Base-by-base conservation (phyloP, 1,140 invertebrate species). In the Trichoplusia ni region DNA sequence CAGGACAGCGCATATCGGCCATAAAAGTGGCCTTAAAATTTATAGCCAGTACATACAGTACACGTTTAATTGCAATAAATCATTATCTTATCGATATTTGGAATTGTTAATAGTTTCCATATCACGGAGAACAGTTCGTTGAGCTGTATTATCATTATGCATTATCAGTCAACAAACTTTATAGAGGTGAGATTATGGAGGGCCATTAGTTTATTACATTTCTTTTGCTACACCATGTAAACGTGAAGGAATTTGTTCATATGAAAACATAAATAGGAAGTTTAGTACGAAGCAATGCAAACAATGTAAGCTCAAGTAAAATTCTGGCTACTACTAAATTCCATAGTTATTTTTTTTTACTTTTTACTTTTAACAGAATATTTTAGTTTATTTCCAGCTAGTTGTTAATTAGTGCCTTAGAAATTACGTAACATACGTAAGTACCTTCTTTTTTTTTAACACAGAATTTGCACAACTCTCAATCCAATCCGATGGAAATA, bases 121-220 rank as follows among this genome's bases (percentile, higher is more conserved):
- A 64, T 64, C 67, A 64, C 49, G 35, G 31, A n/a, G 47, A 47
- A 38, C 51, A 53, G 47, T 63, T 23, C 53, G 33, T 54, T 53
- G 51, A 60, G 53, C 37, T 42, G 29, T 65, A 33, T 64, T 64
- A 64, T 69, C 49, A 58, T 16, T 37, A 31, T 16, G 14, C 16
- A 67, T 64, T 64, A 64, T 66, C 60, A 64, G 61, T 69, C 61
- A 53, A 64, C 65, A 53, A 62, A 62, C 60, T 44, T 51, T 47
- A 47, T 58, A 51, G 35, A 62, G 19, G 35, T 31, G 25, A 14
- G 42, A 60, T 46, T 60, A 60, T 40, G 35, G 31, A 47, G 56
- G 40, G 18, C 56, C 27, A 42, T 7, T 27, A 44, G 25, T 42
- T 58, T 29, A 2, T 27, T 31, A 58, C 21, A 31, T 58, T 40